Evolutionary conservation across 30 jellyfish, hydroid and myxozoan species (phyloP), one percentile per base, ranked within the genome.

Genomic region (Turritopsis rubra): DNA sequence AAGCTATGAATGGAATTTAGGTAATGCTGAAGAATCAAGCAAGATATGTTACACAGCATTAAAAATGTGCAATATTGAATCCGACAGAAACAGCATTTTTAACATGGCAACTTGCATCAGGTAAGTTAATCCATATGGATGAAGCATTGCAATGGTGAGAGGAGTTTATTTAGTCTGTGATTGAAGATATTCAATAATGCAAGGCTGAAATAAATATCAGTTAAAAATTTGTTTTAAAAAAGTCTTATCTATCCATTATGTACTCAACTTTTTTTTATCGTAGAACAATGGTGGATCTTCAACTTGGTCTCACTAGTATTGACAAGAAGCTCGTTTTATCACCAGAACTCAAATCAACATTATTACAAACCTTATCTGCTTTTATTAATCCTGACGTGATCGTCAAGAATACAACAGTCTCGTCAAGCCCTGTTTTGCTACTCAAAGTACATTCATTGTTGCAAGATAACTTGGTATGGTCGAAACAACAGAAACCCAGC

Each of bases 1-100:
- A n/a, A 21, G 41, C 25, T 88, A 70, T 54, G 96, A 93, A 79
- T 85, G 86, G 83, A 84, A 84, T 82, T 77, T 74, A 72, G 99
- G 99, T 17, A 81, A 65, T 80, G 84, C 52, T 29, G 91, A 85
- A 21, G 96, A 88, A 23, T 87, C 96, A 9, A 73, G 85, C 26
- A 90, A 95, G 71, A 81, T 93, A 23, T 89, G 77, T 52, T 88
- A 78, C 86, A 86, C 90, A 85, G 89, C 96, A 52, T 29, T 93
- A 21, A 85, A 71, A 29, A 65, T 82, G 23, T 41, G 26, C 23
- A 25, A 29, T 52, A 66, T 41, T 41, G 60, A 41, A 41, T 3
- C 60, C 21, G 84, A 65, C 13, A 71, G 70, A 18, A 52, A 82
- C 17, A 41, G 85, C 18, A 28, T 25, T 26, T 66, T 24, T 24